phyloP scores from a whole-genome alignment of 2,888 invertebrate genomes.

The Bellardia bayeri region DNA sequence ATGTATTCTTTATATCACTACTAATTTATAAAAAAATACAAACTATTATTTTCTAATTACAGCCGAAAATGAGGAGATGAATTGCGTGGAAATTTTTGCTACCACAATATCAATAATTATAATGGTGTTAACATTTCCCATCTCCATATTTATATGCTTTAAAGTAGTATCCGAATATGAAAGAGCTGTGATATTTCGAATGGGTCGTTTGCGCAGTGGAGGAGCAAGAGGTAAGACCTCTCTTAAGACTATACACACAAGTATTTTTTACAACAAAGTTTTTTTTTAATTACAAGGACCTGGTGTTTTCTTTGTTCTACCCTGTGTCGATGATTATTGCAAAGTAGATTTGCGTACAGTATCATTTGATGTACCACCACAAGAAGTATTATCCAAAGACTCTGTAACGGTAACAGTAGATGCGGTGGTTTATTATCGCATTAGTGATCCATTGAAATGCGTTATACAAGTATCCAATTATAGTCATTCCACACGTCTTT shows the following conservation, averaged over 20 bases:
- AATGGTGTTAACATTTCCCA: slow-evolving; percentile 91
- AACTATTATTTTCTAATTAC: slow-evolving; percentile 34
- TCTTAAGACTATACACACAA: neutral
- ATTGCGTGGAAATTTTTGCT: slow-evolving; percentile 90
- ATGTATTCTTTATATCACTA: too few relatives aligned
- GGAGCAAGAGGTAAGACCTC: slow-evolving; percentile 72
- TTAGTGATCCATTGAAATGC: slow-evolving; percentile 91
- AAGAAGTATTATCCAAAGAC: slow-evolving; percentile 97
- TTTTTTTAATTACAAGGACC: slow-evolving; percentile 84
- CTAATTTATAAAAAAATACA: too few relatives aligned
- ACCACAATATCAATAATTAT: slow-evolving; percentile 89
- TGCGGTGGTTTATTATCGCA: slow-evolving; percentile 93
- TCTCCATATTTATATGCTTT: slow-evolving; percentile 93
- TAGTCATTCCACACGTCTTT: slow-evolving; percentile 92
- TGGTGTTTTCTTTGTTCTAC: slow-evolving; percentile 97
- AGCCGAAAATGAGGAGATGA: slow-evolving; percentile 87
- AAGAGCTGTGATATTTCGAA: slow-evolving; percentile 94
- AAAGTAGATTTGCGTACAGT: slow-evolving; percentile 97
- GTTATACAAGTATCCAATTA: slow-evolving; percentile 90
- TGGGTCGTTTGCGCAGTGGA: slow-evolving; percentile 88
- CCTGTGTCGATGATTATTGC: slow-evolving; percentile 96
- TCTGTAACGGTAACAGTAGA: slow-evolving; percentile 97
- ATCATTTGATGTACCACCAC: slow-evolving; percentile 98
- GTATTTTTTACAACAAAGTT: neutral
- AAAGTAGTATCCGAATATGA: slow-evolving; percentile 96